Base-by-base conservation (phyloP, 2,113 vertebrate genomes). In the Silurus glanis region DNA sequence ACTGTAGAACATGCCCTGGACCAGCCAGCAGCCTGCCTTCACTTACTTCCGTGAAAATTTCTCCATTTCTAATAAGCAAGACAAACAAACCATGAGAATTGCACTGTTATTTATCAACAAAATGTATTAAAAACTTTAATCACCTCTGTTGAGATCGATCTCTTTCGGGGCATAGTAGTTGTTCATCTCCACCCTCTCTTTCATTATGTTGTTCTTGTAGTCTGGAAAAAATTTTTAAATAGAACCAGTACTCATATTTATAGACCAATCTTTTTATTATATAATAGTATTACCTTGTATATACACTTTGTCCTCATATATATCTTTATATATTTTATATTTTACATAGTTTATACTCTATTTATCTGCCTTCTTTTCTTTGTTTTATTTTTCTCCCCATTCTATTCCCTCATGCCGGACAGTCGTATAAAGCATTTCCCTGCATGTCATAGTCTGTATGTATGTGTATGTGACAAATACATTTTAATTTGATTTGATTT, bases 141-240 rank as follows among this genome's bases (percentile, higher is more conserved):
- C 93, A 99, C 98, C 97, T 94, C 91, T 96, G 94, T 98, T 97
- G 93, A 97, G 94, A 93, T 97, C 97, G 12, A 96, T 92, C 76
- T 94, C 92, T 92, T 96, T 96, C 59, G 95, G 92, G 47, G 91
- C 92, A 71, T 93, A 90, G 81, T 92, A 85, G 75, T 95, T 96
- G 90, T 92, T 92, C 92, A 96, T 94, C 66, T 95, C 95, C 8
- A 93, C 94, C 85, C 91, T 95, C 93, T 98, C 97, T 94, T 97
- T 99, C 92, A 98, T 90, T 88, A 99, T 96, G 94, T 99, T 99
- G 95, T 99, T 99, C 94, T 99, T 99, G 95, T 96, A 98, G 92
- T 98, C 98, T 99, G 92, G 56, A 51, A 25, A 53, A 19, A 0
- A 82, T 14, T 76, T 14, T 64, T 1, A 10, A 78, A 56, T 47